Conservation (phyloP, 2,888 invertebrate species). For the Nomada flava region DNA sequence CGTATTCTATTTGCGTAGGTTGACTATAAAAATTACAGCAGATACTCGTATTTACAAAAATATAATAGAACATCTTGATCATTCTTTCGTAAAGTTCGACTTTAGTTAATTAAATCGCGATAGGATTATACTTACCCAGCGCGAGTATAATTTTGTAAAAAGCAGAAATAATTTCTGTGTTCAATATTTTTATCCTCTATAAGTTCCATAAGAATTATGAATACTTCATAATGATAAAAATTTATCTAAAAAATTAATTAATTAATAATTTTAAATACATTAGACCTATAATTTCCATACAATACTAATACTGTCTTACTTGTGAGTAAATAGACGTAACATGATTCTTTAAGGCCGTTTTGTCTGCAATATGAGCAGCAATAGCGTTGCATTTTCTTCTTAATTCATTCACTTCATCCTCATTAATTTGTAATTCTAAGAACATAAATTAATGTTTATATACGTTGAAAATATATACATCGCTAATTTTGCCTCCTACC, state of each 20-base stretch:
- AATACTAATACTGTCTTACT: conserved; percentile 38
- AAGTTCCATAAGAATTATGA: conserved; percentile 83
- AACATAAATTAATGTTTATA: conserved; percentile 21
- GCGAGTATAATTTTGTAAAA: conserved; percentile 78
- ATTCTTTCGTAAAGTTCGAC: neutral
- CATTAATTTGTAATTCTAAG: conserved; percentile 73
- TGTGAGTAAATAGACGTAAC: conserved; percentile 39
- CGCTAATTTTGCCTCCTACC: conserved; percentile 53
- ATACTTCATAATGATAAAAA: conserved; percentile 86
- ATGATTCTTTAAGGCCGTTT: conserved; percentile 70
- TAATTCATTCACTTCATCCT: conserved; percentile 76
- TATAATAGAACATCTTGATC: conserved; percentile 11
- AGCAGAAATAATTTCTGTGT: conserved; percentile 74
- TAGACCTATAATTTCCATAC: neutral
- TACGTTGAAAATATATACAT: neutral
- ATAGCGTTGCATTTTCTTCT: conserved; percentile 79
- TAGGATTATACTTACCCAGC: conserved; percentile 61
- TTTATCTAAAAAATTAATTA: conserved; percentile 81
- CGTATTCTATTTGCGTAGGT: conserved; percentile 84
- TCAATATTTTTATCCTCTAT: conserved; percentile 72
- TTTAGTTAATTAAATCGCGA: neutral
- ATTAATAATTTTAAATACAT: neutral
- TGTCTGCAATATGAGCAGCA: conserved; percentile 78
- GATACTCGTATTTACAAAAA: neutral
- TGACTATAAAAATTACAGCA: conserved; percentile 70